These are phyloP conservation scores for Cerceris rybyensis DNA, from an alignment of 2,888 invertebrate genomes.

Conservation along the genomic window DNA sequence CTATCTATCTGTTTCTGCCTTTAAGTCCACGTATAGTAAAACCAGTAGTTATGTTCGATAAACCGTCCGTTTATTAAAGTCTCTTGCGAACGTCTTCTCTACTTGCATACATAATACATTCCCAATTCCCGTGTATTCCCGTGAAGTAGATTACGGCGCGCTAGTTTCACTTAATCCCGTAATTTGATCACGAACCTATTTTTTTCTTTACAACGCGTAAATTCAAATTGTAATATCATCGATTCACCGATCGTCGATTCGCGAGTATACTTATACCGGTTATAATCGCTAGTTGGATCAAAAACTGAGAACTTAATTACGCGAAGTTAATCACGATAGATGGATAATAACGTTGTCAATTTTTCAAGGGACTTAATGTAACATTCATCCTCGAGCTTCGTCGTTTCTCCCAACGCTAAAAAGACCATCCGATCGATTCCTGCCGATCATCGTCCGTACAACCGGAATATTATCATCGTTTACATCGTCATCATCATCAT, in stretches of 20 bases:
- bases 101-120: conserved; percentile 8
- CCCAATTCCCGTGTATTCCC: no score
- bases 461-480: not conserved
- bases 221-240: no score
- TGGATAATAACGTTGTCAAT: no score
- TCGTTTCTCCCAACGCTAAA: not conserved
- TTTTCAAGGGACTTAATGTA: not conserved
- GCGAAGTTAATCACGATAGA: no score
- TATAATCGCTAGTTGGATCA: no score
- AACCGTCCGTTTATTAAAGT: conserved; percentile 47
- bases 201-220: no score
- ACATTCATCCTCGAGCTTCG: not conserved
- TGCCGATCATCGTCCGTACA: not conserved
- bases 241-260: no score
- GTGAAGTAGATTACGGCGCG: no score
- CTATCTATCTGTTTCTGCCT: conserved; percentile 64
- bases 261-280: no score
- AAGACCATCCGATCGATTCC: not conserved
- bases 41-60: conserved; percentile 58
- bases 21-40: conserved; percentile 49
- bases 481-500: conserved; percentile 5
- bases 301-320: no score
- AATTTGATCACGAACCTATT: no score
- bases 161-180: no score
- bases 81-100: conserved; percentile 42